Conservation (phyloP, 2,797 vertebrate genomes). For the Alexandromys oeconomus region DNA sequence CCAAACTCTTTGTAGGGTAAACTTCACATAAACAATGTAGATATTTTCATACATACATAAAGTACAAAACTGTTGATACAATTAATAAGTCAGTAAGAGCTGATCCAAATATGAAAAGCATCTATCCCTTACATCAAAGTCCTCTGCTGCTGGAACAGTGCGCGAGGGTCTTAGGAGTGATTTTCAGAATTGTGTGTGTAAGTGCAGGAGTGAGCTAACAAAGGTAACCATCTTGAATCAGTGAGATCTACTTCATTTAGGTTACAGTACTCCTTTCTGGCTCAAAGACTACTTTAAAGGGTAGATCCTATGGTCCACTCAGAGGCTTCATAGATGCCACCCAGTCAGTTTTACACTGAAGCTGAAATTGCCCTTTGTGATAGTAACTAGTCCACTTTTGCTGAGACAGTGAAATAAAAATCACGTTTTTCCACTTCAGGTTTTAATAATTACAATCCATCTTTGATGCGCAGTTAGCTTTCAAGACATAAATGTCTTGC, state of each 20-base stretch:
- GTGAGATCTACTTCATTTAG: slow-evolving; percentile 85
- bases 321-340: slow-evolving; percentile 98
- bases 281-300: slow-evolving; percentile 90
- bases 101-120: slow-evolving; percentile 67
- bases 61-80: slow-evolving; percentile 43
- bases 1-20: neutral
- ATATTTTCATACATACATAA: slow-evolving; percentile 57
- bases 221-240: slow-evolving; percentile 82
- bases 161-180: slow-evolving; percentile 55
- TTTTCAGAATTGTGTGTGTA: slow-evolving; percentile 58
- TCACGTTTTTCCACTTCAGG: slow-evolving; percentile 93
- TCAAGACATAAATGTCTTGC: slow-evolving; percentile 84
- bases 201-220: slow-evolving; percentile 73
- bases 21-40: slow-evolving; percentile 6
- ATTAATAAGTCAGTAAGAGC: slow-evolving; percentile 62
- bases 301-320: slow-evolving; percentile 95
- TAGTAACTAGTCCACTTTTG: slow-evolving; percentile 96
- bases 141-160: slow-evolving; percentile 56
- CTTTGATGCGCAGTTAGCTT: slow-evolving; percentile 88
- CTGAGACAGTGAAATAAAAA: slow-evolving; percentile 95
- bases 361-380: slow-evolving; percentile 98
- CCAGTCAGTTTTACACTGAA: slow-evolving; percentile 99
- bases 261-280: slow-evolving; percentile 86
- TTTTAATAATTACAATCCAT: slow-evolving; percentile 90
- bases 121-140: slow-evolving; percentile 45